Evolutionary conservation across 2,797 vertebrate species (phyloP).

Genomic region (Sylvilagus floridanus): DNA sequence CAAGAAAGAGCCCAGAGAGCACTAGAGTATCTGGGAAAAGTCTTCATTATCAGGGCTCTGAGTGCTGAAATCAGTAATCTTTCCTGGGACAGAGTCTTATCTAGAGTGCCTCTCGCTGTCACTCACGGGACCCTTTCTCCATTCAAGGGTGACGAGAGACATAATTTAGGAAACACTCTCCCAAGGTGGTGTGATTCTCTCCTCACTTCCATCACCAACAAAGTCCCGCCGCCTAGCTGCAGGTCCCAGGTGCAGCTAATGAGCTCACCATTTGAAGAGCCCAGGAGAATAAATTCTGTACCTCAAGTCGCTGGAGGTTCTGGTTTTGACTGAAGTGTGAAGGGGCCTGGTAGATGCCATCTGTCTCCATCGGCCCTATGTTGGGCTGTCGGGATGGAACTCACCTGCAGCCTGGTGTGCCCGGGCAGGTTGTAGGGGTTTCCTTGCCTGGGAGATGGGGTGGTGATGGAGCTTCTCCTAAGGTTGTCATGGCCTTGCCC

Average conservation of each 20-base stretch:
- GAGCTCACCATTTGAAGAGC: not conserved
- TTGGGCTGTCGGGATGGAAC: not conserved
- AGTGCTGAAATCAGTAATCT: not conserved
- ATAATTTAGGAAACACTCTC: not conserved
- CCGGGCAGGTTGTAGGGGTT: not conserved
- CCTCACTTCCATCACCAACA: not conserved
- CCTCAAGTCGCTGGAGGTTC: not conserved
- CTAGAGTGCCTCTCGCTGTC: not conserved
- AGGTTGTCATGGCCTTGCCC: not conserved
- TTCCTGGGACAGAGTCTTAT: not conserved
- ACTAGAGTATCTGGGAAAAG: not conserved
- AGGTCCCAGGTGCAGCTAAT: not conserved
- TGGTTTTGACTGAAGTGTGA: not conserved
- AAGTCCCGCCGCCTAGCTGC: not conserved
- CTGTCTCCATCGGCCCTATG: not conserved
- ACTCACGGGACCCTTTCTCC: not conserved
- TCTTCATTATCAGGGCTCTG: not conserved
- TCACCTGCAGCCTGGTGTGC: not conserved
- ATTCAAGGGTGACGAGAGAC: not conserved
- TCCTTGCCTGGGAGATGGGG: not conserved
- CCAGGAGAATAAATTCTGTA: not conserved
- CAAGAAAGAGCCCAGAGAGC: not conserved
- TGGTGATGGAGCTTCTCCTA: not conserved
- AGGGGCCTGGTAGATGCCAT: not conserved
- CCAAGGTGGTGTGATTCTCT: not conserved